Evolutionary conservation across 2,113 vertebrate genomes (phyloP), one percentile per base, ranked within the genome.

Genomic region (Cynoglossus semilaevis): DNA sequence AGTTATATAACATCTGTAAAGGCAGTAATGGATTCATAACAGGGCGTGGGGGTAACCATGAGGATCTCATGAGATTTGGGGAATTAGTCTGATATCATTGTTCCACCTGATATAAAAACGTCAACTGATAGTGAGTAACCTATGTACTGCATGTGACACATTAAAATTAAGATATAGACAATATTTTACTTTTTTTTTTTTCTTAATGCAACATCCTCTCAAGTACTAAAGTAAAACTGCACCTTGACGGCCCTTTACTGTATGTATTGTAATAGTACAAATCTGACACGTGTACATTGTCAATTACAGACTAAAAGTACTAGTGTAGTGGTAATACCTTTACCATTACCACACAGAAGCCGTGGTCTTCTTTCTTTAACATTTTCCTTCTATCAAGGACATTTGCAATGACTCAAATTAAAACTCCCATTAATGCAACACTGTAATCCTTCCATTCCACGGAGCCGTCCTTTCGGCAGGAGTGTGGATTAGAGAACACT

Each of bases 401-500:
- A 58, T 61, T 77, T 61, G 86, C 73, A 86, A 85, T 82, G 87
- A 81, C 70, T 86, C 59, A 84, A 86, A 88, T 84, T 86, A 87
- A 82, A 86, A 85, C 72, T 85, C 74, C 65, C 68, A 84, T 87
- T 88, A 86, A 85, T 86, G 85, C 75, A 8, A 63, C 72, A 77
- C 63, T 86, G 83, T 88, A 88, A 88, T 86, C 85, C 87, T 42
- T 73, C 75, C 51, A 67, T 72, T 82, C 75, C 80, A 82, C 52
- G 76, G 69, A 72, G 63, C 65, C 51, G 57, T 51, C 80, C 69
- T 75, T 86, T 85, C 82, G 79, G 59, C 29, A 72, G 50, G 72
- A 74, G 69, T 77, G 69, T 76, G 87, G 84, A 85, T 88, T 88
- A 88, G 77, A 75, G 71, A 88, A 84, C 83, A 87, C 72, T 79